Evolutionary conservation across 23 tunicate genomes (phyloP), one percentile per base, ranked within the genome.

Genomic region (Clavelina lepadiformis): DNA sequence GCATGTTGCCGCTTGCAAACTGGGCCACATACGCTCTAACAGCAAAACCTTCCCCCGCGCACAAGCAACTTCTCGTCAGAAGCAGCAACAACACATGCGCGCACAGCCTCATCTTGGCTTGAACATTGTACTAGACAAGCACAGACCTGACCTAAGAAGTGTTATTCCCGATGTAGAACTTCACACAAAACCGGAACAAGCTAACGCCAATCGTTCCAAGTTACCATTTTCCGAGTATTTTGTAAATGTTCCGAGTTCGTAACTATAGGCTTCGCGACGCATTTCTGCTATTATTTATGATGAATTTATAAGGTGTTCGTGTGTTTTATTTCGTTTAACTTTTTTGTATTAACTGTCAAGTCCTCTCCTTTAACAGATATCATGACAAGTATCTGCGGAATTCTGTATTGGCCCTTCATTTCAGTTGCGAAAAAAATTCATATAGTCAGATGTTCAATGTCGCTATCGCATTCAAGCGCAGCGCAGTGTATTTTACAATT

Each of bases 51-150:
- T 82, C 59, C 91, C 91, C 0, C 62, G 91, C 24, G 54, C 80
- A 1, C 81, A 72, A 27, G 23, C 56, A 51, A 19, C 49, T 21
- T 28, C 68, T 3, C 50, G 29, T 3, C 68, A 30, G 22, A 50
- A 63, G 13, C 56, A 66, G 56, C 81, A 82, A 63, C 70, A 56
- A 19, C 91, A 82, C 59, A 68, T 74, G 1, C 65, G 91, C 28
- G 91, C 91, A 24, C 91, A 82, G 56, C 91, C 91, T 19, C 91
- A 82, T 37, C 67, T 82, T 35, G 81, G 91, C 5, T 50, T 74
- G 3, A 58, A 50, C 63, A 61, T 81, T 11, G 70, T 56, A 4
- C 26, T 74, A 33, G 91, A 82, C 69, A 82, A 74, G 68, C 91
- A 82, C 18, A 58, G 91, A 1, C 91, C 91, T 2, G 91, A 82